Evolutionary conservation across 1,140 invertebrate species (phyloP).

Genomic region (Hylyphantes graminicola): DNA sequence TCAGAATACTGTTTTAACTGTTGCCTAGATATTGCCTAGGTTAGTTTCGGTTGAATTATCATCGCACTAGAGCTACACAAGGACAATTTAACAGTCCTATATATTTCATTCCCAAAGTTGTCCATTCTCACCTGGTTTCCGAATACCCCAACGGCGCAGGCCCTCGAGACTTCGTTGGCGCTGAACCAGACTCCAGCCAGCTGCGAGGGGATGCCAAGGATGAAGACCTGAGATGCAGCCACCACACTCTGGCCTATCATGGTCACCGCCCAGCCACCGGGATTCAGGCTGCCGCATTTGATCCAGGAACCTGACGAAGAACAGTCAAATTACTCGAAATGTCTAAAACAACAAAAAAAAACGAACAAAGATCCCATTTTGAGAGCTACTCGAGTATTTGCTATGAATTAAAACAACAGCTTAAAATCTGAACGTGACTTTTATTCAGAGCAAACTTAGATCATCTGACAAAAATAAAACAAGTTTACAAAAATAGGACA

Average conservation of each 20-base stretch:
- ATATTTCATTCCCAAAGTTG: no score
- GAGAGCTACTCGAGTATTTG: background rate
- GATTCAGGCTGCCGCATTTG: slow-evolving; percentile 81
- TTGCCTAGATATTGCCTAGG: no score
- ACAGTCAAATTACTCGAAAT: background rate
- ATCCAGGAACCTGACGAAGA: slow-evolving; percentile 79
- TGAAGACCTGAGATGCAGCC: slow-evolving; percentile 72
- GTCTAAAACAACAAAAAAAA: background rate
- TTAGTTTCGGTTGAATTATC: no score
- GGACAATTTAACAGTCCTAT: no score
- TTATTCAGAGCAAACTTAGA: no score
- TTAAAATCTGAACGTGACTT: no score
- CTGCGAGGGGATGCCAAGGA: slow-evolving; percentile 71
- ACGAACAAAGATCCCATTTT: background rate
- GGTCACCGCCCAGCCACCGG: slow-evolving; percentile 68
- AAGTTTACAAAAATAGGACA: no score
- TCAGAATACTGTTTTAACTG: no score
- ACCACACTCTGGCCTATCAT: slow-evolving; percentile 71
- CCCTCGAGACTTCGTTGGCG: slow-evolving; percentile 70
- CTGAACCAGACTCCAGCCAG: slow-evolving; percentile 74
- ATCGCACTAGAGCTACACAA: no score
- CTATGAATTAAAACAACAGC: no score
- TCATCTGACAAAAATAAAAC: no score
- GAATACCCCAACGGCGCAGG: slow-evolving; percentile 73
- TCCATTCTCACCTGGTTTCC: slow-evolving; percentile 71